A percentile compares a stretch with the other conserved stretches of the same genome.
phyloP scores from a whole-genome alignment of 1,140 invertebrate species.

The Spodoptera litura region DNA sequence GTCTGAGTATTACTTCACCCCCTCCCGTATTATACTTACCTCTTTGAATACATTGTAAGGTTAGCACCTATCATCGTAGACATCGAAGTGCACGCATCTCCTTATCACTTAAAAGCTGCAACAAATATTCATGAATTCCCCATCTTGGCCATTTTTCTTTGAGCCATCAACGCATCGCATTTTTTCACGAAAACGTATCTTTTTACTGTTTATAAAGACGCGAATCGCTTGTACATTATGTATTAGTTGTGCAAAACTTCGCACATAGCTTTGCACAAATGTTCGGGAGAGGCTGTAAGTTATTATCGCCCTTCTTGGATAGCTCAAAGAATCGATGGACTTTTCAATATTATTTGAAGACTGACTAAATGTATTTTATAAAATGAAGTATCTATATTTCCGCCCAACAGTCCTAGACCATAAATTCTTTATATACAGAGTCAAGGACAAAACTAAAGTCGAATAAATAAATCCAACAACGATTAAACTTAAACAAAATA shows the following conservation, averaged over 20 bases:
- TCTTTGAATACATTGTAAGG: constrained; percentile 60
- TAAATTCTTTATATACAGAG: neutral
- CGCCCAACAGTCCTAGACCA: neutral
- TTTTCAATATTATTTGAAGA: constrained; percentile 45
- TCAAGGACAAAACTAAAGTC: neutral
- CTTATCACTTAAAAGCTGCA: constrained; percentile 83
- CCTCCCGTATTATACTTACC: constrained; percentile 71
- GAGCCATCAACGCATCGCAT: constrained; percentile 52
- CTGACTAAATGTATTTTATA: constrained; percentile 15
- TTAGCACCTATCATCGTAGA: constrained; percentile 70
- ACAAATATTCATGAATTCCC: constrained; percentile 86
- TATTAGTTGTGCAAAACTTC: constrained; percentile 24
- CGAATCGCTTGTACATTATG: neutral
- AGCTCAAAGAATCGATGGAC: constrained; percentile 70
- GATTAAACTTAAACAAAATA: neutral
- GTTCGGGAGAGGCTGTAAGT: neutral
- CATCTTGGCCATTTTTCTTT: constrained; percentile 73
- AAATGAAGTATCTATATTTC: neutral
- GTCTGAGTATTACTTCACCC: constrained; percentile 11
- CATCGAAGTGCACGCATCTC: constrained; percentile 73
- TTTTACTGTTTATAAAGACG: neutral
- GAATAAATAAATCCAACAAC: too few relatives aligned
- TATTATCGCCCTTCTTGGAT: neutral
- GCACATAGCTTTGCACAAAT: constrained; percentile 40
- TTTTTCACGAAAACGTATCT: neutral